These are phyloP conservation scores for Plectrocnemia conspersa DNA, from an alignment of 1,140 invertebrate species.

Conservation along the genomic window DNA sequence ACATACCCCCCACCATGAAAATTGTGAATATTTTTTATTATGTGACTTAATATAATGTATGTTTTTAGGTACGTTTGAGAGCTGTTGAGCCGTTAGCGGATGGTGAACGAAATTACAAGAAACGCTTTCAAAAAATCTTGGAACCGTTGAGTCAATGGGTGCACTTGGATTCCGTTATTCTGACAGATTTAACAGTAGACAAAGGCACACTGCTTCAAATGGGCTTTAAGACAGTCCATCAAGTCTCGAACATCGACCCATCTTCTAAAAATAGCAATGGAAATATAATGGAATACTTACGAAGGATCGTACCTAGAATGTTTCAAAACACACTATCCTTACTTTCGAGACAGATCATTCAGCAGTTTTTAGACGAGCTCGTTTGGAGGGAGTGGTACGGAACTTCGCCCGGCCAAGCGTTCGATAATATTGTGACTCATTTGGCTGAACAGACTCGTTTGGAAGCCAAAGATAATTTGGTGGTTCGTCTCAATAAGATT, in stretches of 20 bases:
- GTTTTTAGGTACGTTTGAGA: slow-evolving; percentile 59
- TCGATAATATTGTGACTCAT: slow-evolving; percentile 74
- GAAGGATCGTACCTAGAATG: slow-evolving; percentile 81
- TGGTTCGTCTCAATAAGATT: slow-evolving; percentile 60
- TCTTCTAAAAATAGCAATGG: slow-evolving; percentile 61
- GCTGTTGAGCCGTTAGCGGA: slow-evolving; percentile 76
- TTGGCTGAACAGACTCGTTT: slow-evolving; percentile 70
- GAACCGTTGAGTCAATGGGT: slow-evolving; percentile 75
- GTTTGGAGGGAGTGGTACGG: slow-evolving; percentile 75
- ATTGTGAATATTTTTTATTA: background rate
- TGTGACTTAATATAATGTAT: slow-evolving; percentile 8
- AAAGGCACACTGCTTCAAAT: slow-evolving; percentile 68
- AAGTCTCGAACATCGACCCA: slow-evolving; percentile 60
- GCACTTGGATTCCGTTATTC: slow-evolving; percentile 67
- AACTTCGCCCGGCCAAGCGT: slow-evolving; percentile 66
- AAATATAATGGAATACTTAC: slow-evolving; percentile 81
- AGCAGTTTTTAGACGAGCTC: slow-evolving; percentile 84
- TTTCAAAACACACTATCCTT: slow-evolving; percentile 83
- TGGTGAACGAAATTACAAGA: slow-evolving; percentile 70
- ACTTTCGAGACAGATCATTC: slow-evolving; percentile 77
- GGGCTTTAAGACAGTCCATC: slow-evolving; percentile 71
- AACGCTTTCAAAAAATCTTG: slow-evolving; percentile 71
- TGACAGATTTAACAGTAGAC: slow-evolving; percentile 79
- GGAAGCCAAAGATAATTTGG: slow-evolving; percentile 48
- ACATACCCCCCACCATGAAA: background rate